phyloP scores from a whole-genome alignment of 1,140 invertebrate genomes.

The Potamilus streckersoni region DNA sequence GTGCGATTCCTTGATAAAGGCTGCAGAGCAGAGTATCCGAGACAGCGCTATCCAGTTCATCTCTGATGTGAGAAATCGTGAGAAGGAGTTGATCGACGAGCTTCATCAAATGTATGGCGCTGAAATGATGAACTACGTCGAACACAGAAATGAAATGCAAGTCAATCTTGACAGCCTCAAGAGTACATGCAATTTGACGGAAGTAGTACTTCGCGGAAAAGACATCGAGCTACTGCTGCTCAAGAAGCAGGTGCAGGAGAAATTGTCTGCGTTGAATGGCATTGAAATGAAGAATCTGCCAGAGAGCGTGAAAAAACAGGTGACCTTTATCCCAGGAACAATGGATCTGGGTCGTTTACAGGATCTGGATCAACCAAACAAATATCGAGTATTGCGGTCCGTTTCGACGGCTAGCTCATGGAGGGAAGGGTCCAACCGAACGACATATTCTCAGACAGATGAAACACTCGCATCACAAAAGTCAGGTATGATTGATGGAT shows the following conservation, averaged over 20 bases:
- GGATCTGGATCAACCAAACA: constrained; percentile 52
- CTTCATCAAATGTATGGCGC: constrained; percentile 64
- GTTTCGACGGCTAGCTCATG: constrained; percentile 29
- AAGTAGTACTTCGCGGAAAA: constrained; percentile 68
- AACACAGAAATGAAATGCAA: constrained; percentile 61
- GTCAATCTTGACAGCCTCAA: constrained; percentile 65
- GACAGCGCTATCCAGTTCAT: constrained; percentile 66
- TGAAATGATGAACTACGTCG: constrained; percentile 65
- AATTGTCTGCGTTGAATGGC: constrained; percentile 61
- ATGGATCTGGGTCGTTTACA: constrained; percentile 62
- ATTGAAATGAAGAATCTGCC: constrained; percentile 63
- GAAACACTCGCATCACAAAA: constrained; percentile 28
- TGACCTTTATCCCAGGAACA: constrained; percentile 60
- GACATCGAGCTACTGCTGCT: constrained; percentile 68
- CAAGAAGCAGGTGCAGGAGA: constrained; percentile 68
- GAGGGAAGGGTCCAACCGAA: constrained; percentile 20
- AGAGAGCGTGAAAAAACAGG: constrained; percentile 56
- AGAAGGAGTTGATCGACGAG: constrained; percentile 67
- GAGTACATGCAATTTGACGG: constrained; percentile 67
- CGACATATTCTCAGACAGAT: constrained; percentile 14
- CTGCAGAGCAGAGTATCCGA: constrained; percentile 62
- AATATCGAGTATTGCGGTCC: constrained; percentile 33
- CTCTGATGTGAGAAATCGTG: constrained; percentile 60
- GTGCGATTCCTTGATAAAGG: constrained; percentile 62
- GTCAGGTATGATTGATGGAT: constrained; percentile 13